These are phyloP conservation scores for Nannoperca obscura DNA, from an alignment of 2,797 vertebrate genomes.

Conservation along the genomic window DNA sequence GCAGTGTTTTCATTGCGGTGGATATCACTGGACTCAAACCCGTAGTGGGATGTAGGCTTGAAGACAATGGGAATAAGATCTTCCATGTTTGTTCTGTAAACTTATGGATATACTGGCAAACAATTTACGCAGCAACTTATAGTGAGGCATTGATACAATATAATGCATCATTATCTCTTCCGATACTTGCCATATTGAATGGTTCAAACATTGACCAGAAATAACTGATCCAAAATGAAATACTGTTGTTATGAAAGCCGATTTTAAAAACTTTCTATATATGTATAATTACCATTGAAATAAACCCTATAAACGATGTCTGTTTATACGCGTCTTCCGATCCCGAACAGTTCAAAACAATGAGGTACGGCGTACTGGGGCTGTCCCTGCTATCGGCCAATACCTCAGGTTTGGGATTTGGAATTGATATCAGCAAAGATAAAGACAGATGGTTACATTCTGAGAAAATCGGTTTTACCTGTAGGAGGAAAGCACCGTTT, in stretches of 20 bases:
- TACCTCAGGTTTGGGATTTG: neutral
- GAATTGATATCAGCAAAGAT: neutral
- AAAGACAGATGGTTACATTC: neutral
- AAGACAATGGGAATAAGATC: neutral
- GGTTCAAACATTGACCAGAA: neutral
- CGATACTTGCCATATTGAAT: neutral
- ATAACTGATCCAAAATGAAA: too few relatives aligned
- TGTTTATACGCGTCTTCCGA: neutral
- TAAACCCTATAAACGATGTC: neutral
- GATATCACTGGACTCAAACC: neutral
- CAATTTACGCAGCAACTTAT: neutral
- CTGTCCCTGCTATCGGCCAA: neutral
- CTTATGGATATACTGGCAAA: neutral
- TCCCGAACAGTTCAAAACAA: neutral
- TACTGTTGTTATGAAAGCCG: neutral
- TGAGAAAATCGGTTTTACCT: neutral
- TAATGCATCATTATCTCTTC: neutral
- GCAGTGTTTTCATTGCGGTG: neutral
- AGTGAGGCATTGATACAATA: neutral
- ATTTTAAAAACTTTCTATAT: neutral
- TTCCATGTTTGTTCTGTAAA: neutral
- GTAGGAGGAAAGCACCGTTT: constrained; percentile 6
- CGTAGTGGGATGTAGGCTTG: neutral
- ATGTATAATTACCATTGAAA: neutral
- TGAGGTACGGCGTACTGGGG: neutral